These are phyloP conservation scores for Cerastis rubricosa DNA, from an alignment of 2,888 invertebrate genomes.

Conservation along the genomic window DNA sequence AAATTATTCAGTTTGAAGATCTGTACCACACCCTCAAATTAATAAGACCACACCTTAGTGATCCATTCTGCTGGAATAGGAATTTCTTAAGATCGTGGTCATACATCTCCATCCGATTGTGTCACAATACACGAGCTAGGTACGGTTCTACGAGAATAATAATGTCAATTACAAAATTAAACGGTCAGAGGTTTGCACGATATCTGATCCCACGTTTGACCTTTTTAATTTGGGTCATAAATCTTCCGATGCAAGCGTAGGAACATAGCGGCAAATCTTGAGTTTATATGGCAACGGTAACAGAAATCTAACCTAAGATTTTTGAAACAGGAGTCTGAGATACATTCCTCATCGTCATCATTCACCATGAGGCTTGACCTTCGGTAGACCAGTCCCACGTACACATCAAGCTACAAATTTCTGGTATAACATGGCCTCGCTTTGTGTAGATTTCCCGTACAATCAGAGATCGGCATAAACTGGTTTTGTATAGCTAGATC, in stretches of 20 bases:
- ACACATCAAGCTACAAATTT: no score
- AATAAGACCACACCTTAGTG: neutral
- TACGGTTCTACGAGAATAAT: neutral
- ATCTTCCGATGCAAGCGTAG: neutral
- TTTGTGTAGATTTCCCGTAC: no score
- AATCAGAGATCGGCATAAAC: no score
- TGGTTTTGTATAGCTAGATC: no score
- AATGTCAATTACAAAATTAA: conserved; percentile 10
- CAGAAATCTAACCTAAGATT: neutral
- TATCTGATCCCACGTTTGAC: neutral
- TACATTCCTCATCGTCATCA: neutral
- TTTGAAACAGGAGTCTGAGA: neutral
- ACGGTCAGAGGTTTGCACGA: neutral
- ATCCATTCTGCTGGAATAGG: neutral
- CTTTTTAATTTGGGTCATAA: conserved; percentile 17
- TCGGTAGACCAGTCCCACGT: neutral
- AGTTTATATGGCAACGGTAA: neutral
- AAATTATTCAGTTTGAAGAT: no score
- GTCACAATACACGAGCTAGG: neutral
- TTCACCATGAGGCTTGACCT: neutral
- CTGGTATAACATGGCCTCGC: no score
- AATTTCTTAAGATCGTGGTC: neutral
- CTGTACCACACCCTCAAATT: neutral
- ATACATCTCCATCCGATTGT: neutral
- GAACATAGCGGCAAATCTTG: neutral